A percentile compares a stretch with the other conserved stretches of the same genome.
Evolutionary conservation across 2,888 invertebrate species (phyloP).

Genomic region (Hylaea fasciaria): DNA sequence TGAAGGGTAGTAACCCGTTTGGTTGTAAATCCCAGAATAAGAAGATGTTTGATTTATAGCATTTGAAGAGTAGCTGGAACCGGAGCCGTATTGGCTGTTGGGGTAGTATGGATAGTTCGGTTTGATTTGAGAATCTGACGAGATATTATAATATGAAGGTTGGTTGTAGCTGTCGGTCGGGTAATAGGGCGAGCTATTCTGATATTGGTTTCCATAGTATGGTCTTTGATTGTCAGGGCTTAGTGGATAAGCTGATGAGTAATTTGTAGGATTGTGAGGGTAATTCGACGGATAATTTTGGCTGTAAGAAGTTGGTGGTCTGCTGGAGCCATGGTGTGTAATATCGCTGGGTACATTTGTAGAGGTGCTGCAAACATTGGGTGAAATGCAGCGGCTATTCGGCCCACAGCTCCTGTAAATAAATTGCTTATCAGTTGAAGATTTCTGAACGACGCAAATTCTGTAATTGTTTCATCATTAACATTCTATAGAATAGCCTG

Average conservation of each 20-base stretch:
- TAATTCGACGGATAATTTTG: constrained; percentile 4
- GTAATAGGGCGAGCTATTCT: constrained; percentile 33
- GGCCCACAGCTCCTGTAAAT: constrained; percentile 77
- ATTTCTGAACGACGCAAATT: not conserved
- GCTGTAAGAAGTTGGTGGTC: constrained; percentile 18
- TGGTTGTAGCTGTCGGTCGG: constrained; percentile 25
- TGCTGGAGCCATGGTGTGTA: constrained; percentile 15
- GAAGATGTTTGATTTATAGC: constrained; percentile 14
- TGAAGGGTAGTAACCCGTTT: constrained; percentile 22
- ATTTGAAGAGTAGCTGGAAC: constrained; percentile 4
- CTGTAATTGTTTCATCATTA: too few species aligned
- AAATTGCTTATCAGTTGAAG: not conserved
- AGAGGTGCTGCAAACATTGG: constrained; percentile 67
- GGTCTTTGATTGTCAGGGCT: constrained; percentile 39
- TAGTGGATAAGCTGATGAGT: constrained; percentile 32
- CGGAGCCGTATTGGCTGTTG: constrained; percentile 18
- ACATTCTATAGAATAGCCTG: too few species aligned
- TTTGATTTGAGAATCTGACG: constrained; percentile 35
- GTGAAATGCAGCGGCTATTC: constrained; percentile 63
- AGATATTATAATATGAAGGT: constrained; percentile 30
- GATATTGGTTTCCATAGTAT: constrained; percentile 34
- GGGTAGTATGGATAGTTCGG: constrained; percentile 21
- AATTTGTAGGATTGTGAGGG: constrained; percentile 15
- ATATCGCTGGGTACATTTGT: constrained; percentile 37
- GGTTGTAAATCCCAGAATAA: constrained; percentile 7